Percentiles rank a stretch among this genome's conserved stretches.
phyloP scores from a whole-genome alignment of 1,140 invertebrate species.

The Drosophila ananassae region DNA sequence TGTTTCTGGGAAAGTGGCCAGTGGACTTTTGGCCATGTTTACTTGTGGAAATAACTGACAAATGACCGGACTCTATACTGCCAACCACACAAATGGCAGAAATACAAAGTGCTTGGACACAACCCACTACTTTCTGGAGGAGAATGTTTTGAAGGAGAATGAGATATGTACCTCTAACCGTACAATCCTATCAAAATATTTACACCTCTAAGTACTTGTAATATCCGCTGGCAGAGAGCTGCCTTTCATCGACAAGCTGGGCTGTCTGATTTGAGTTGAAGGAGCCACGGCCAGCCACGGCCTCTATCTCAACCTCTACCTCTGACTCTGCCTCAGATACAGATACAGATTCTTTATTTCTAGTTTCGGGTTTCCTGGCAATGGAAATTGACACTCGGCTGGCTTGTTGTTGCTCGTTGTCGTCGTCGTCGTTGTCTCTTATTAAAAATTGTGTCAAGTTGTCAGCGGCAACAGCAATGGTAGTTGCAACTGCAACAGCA shows the following conservation, averaged over 20 bases:
- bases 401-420: constrained; percentile 30
- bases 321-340: neutral
- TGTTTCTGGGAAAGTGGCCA: constrained; percentile 39
- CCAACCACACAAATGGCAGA: constrained; percentile 11
- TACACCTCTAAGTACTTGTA: constrained; percentile 54
- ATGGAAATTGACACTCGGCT: constrained; percentile 77
- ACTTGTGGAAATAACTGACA: constrained; percentile 57
- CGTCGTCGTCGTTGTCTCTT: constrained; percentile 46
- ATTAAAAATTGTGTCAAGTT: constrained; percentile 78
- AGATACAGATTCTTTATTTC: constrained; percentile 22
- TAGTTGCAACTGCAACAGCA: constrained; percentile 20
- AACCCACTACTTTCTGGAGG: constrained; percentile 23
- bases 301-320: neutral
- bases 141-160: neutral
- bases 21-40: constrained; percentile 7
- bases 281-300: constrained; percentile 12
- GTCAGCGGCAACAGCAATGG: constrained; percentile 54
- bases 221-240: constrained; percentile 54
- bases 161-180: constrained; percentile 1
- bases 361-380: constrained; percentile 45
- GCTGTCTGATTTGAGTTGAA: constrained; percentile 36
- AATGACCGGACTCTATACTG: constrained; percentile 58
- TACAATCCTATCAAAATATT: constrained; percentile 43
- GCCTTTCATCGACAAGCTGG: constrained; percentile 21
- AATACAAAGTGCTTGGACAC: constrained; percentile 62